Percentiles rank a stretch among this genome's conserved stretches.
Evolutionary conservation across 2,797 vertebrate species (phyloP).

Genomic region (Hydrocynus forskahlii): DNA sequence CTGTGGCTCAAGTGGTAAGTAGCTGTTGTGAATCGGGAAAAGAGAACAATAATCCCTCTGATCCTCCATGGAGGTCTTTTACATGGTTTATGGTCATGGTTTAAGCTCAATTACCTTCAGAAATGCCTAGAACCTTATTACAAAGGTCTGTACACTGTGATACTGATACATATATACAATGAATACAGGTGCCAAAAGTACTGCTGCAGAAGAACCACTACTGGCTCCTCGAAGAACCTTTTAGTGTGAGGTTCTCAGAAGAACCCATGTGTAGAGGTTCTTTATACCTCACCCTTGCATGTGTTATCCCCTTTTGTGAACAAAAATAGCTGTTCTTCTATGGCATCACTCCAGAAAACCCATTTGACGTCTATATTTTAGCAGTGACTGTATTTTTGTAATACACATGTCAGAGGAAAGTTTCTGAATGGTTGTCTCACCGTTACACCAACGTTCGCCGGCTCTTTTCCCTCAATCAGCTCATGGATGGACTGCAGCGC

Average conservation of each 20-base stretch:
- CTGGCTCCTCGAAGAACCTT: not conserved
- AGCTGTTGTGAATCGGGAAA: slow-evolving; percentile 9
- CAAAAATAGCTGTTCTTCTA: not conserved
- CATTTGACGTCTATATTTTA: too few species aligned
- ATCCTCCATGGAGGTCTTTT: not conserved
- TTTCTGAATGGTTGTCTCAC: slow-evolving; percentile 75
- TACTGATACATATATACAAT: not conserved
- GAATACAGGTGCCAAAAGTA: not conserved
- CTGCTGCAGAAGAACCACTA: too few species aligned
- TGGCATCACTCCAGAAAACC: not conserved
- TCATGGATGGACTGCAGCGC: slow-evolving; percentile 82
- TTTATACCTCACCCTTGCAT: too few species aligned
- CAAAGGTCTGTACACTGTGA: not conserved
- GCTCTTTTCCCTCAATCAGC: slow-evolving; percentile 89
- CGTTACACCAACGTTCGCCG: slow-evolving; percentile 86
- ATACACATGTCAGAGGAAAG: not conserved
- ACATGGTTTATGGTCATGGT: not conserved
- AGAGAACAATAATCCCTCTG: not conserved
- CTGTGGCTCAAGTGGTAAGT: slow-evolving; percentile 5
- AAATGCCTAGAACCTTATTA: not conserved
- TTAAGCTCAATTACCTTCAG: not conserved
- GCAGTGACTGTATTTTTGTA: too few species aligned
- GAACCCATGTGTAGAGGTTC: too few species aligned
- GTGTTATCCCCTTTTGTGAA: too few species aligned
- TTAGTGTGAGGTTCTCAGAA: too few species aligned